Base-by-base conservation (phyloP, 2,888 invertebrate genomes). In the Aspidiotus destructor region DNA sequence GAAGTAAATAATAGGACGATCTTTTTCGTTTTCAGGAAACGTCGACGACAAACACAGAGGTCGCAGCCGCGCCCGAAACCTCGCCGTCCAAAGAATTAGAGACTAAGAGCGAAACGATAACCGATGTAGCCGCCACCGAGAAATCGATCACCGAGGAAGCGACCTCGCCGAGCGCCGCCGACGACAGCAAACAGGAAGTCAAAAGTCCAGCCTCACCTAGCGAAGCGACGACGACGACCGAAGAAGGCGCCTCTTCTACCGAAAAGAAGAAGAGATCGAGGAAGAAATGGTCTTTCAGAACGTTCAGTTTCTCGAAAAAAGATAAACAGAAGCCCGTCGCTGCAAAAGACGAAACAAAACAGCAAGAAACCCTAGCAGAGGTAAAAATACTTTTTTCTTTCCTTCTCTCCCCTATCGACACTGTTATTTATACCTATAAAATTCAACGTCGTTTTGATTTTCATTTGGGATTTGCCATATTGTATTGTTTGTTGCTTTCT, bases 231-330 rank as follows among this genome's bases (percentile, higher is more conserved):
- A 13, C 65, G 17, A 7, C 63, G 10, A 7, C 58, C n/a, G 71
- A 71, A 8, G 71, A 70, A 70, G 55, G 71, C 13, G 70, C 67
- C 58, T 69, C 40, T 28, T 28, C 28, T 28, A 28, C 28, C 70
- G 62, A 11, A 70, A 74, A 74, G 71, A 74, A 74, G 69, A 72
- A 72, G 15, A 73, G 85, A 82, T 82, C 86, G 74, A 90, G 28
- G 84, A 90, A 89, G 84, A 90, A 90, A 82, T 91, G 89, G 89
- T 90, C 89, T 75, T 86, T 91, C 79, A 85, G 90, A 76, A 88
- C 86, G 76, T 87, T 91, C 80, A 89, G 89, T 76, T 91, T 91
- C 79, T 87, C 88, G 76, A 86, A 86, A 79, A 90, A 89, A 79
- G 91, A 91, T 77, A 91, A 90, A 81, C 86, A 85, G 74, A 91